Evolutionary conservation across 2,113 vertebrate species (phyloP).

Genomic region (Anhinga rufa): DNA sequence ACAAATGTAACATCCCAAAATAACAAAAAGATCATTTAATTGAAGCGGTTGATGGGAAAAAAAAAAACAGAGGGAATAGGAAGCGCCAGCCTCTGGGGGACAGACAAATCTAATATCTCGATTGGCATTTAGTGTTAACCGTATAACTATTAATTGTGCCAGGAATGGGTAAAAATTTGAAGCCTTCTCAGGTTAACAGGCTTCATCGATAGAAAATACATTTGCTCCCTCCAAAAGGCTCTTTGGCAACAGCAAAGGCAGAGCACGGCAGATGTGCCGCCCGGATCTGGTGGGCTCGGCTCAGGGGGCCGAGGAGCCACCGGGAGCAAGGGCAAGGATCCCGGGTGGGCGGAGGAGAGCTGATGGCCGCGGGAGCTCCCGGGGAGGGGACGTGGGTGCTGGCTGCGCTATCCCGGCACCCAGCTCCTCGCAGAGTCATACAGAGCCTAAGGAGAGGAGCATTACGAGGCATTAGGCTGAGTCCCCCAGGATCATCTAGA

Average conservation of each 20-base stretch:
- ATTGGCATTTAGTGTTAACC: conserved; percentile 1
- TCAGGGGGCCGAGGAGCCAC: not conserved
- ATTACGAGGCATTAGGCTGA: not conserved
- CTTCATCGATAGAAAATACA: not conserved
- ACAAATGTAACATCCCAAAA: not conserved
- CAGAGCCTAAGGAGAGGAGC: not conserved
- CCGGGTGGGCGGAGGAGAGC: not conserved
- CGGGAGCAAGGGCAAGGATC: not conserved
- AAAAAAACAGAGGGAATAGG: not conserved
- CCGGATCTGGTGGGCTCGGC: not conserved
- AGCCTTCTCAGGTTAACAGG: not conserved
- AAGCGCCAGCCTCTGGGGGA: not conserved
- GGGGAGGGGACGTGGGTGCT: not conserved
- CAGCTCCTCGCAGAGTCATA: not conserved
- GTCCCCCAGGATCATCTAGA: not conserved
- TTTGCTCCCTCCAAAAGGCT: not conserved
- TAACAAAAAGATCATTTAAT: conserved; percentile 14
- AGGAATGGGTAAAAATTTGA: conserved; percentile 36
- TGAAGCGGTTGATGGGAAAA: not conserved
- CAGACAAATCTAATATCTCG: conserved; percentile 13
- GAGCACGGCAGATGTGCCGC: not conserved
- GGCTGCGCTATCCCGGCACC: not conserved
- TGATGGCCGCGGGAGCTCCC: not conserved
- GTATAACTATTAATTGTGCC: conserved; percentile 24
- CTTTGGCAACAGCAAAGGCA: not conserved